Base-by-base conservation (phyloP, 2,888 invertebrate species). In the Ophioninae sp. region DNA sequence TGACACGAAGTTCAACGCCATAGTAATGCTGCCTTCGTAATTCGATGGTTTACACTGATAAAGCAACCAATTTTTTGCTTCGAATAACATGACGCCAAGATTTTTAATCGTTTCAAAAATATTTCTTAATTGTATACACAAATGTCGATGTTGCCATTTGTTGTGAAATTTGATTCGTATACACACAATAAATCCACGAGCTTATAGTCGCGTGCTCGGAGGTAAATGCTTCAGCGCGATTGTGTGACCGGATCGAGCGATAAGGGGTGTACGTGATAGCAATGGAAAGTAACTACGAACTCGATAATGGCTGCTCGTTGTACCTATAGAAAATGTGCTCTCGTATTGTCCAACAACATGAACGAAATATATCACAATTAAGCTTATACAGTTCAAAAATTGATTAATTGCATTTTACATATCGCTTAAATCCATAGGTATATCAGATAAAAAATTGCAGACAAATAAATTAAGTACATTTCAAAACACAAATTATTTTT, bases 161-260 rank as follows among this genome's bases (percentile, higher is more conserved):
- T 68, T 68, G n/a, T 51, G 68, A 68, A 68, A 68, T 68, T 17
- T 23, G 68, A 68, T 23, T 22, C 39, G 68, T 74, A 79, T 41
- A 58, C 72, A 67, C 22, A 39, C n/a, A 39, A 44, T 79, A 61
- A 76, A 65, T 79, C 69, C 22, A 30, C 39, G 64, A 65, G 75
- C 59, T 74, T 51, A 23, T 67, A 30, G 65, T 61, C 71, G 82
- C 79, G 71, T 82, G 82, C 67, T 75, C 37, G 63, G 22, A 65
- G 69, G 64, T 82, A 72, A 82, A 79, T 71, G 74, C 59, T 23
- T 51, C 23, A 20, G 58, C 56, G 69, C 10, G 41, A 83, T 83
- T 67, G 65, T 41, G 51, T 17, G 41, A 59, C 59, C 51, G 65
- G 71, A 82, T 75, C 23, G 63, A 41, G 71, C 79, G 79, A 83